A percentile compares a stretch with the other conserved stretches of the same genome.
phyloP scores from a whole-genome alignment of 2,797 vertebrate genomes.

The Enteromius trimaculatus region DNA sequence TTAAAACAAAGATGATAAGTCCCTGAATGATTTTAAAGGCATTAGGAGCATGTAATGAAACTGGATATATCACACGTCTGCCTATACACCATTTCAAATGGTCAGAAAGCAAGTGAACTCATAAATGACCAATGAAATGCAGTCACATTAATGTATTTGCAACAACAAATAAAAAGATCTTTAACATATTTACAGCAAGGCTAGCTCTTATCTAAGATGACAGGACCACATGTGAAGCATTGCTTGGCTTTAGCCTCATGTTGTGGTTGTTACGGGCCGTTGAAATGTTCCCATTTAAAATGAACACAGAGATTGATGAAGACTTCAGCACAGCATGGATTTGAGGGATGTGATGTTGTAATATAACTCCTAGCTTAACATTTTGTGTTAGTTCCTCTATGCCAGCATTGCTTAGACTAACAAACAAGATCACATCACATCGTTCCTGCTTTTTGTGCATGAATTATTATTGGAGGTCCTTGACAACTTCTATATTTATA shows the following conservation, averaged over 20 bases:
- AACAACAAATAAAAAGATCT: neutral
- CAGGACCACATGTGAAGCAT: conserved; percentile 28
- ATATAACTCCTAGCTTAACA: neutral
- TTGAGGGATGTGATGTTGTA: neutral
- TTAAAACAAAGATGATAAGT: conserved; percentile 52
- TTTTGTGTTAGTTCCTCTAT: neutral
- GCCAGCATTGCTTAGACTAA: neutral
- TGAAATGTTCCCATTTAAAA: conserved; percentile 23
- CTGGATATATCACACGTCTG: neutral
- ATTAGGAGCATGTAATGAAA: neutral
- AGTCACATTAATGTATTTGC: neutral
- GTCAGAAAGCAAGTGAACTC: neutral
- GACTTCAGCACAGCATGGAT: neutral
- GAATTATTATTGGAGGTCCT: neutral
- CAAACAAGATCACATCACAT: neutral
- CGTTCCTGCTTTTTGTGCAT: neutral
- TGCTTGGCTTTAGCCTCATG: conserved; percentile 29
- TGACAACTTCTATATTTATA: neutral
- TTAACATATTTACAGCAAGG: neutral
- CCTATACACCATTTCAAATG: neutral
- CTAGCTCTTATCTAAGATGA: neutral
- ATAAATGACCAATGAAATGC: neutral
- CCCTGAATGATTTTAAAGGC: conserved; percentile 50
- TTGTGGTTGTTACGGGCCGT: conserved; percentile 6
- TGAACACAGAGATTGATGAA: neutral